These are phyloP conservation scores for Drosophila mauritiana DNA, from an alignment of 1,140 invertebrate species.

Conservation along the genomic window DNA sequence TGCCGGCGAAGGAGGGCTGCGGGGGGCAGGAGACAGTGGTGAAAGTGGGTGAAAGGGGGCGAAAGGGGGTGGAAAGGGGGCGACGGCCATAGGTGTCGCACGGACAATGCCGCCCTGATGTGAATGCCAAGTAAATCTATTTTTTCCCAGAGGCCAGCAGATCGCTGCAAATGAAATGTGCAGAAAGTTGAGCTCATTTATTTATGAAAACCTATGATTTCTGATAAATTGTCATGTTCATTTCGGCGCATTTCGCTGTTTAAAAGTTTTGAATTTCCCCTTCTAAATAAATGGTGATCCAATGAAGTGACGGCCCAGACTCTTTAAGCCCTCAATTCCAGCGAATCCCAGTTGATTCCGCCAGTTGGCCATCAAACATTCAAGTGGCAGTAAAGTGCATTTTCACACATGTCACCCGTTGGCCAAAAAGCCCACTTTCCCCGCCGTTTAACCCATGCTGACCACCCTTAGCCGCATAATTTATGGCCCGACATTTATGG, in stretches of 20 bases:
- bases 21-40: too few relatives aligned
- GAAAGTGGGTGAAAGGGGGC: background rate
- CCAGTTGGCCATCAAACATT: constrained; percentile 47
- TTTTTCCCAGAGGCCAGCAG: constrained; percentile 10
- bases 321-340: constrained; percentile 18
- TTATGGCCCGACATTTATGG: constrained; percentile 75
- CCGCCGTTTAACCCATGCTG: constrained; percentile 5
- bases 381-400: constrained; percentile 74
- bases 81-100: constrained; percentile 26
- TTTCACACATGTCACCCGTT: constrained; percentile 68
- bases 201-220: constrained; percentile 3
- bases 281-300: constrained; percentile 8
- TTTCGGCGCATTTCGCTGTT: too few relatives aligned
- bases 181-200: constrained; percentile 1
- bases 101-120: constrained; percentile 35
- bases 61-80: background rate
- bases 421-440: constrained; percentile 1
- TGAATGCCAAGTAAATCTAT: too few relatives aligned
- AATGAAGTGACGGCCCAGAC: constrained; percentile 29
- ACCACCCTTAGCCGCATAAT: constrained; percentile 50
- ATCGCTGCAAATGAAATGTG: constrained; percentile 6
- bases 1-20: background rate
- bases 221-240: too few relatives aligned
- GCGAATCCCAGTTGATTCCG: constrained; percentile 17
- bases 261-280: background rate